A percentile compares a stretch with the other conserved stretches of the same genome.
Evolutionary conservation across 2,113 vertebrate genomes (phyloP).

Genomic region (Apodemus sylvaticus): DNA sequence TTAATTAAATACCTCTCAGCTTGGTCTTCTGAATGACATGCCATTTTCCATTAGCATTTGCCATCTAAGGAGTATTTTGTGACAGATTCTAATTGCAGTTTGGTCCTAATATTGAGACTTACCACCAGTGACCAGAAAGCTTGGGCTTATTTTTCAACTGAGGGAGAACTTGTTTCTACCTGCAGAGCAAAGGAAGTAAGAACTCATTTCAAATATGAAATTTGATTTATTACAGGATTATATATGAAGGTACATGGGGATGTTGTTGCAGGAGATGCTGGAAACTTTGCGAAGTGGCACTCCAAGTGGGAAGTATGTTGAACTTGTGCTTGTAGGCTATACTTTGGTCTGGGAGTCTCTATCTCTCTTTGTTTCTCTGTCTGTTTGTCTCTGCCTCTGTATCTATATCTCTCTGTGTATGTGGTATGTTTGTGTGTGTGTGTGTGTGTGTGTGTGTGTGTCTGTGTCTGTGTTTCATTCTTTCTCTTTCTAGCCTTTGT

Average conservation of each 20-base stretch:
- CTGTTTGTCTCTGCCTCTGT: background rate
- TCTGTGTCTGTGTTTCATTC: background rate
- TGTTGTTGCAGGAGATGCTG: background rate
- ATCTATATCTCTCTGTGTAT: rapidly evolving
- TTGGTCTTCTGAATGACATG: background rate
- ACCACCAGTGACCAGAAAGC: background rate
- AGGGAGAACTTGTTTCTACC: background rate
- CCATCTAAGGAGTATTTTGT: background rate
- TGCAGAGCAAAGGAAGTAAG: background rate
- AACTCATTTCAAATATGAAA: background rate
- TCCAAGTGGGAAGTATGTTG: background rate
- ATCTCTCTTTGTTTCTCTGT: background rate
- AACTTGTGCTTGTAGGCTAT: background rate
- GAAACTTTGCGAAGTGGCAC: background rate
- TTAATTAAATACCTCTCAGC: background rate
- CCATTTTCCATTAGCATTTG: background rate
- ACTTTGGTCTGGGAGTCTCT: background rate
- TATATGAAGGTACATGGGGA: background rate
- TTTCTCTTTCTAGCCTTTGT: too few relatives aligned
- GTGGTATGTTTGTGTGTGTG: background rate
- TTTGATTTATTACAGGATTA: background rate
- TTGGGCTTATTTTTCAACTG: background rate
- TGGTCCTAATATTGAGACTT: background rate
- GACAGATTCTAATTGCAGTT: background rate
- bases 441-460: background rate